Base-by-base conservation (phyloP, 2,888 invertebrate species). In the Andricus quercusramuli region DNA sequence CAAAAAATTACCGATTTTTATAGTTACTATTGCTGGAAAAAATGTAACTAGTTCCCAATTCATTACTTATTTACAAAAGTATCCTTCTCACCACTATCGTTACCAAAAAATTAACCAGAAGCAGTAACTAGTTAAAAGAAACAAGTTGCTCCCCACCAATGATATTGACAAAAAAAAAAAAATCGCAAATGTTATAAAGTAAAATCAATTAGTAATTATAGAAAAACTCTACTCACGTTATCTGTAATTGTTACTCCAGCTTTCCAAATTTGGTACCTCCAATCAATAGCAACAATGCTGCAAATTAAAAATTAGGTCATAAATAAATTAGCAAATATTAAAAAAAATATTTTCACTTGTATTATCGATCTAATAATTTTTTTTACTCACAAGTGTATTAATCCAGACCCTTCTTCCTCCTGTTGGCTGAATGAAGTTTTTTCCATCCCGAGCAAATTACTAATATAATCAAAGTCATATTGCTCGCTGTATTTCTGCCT, bases 181-280 rank as follows among this genome's bases (percentile, higher is more conserved):
- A 17, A 5, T 17, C 17, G 17, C 47, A 17, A 47, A 47, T 5
- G 17, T 17, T 17, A 47, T 47, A 47, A 17, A 47, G 0, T 47
- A 47, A 47, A 17, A 47, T 47, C 5, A 6, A 47, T 6, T 5
- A 64, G 64, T 44, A 79, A 64, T 68, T 29, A 41, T 80, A 44
- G 29, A 20, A 29, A 9, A 44, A 70, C 15, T 25, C 41, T 8
- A 83, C 94, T 93, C 93, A 96, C 96, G 93, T 99, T 98, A 93
- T 99, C 99, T 0, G 99, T 99, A 89, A 99, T 97, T 1, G 99
- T 99, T 8, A 99, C 99, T 0, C 99, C 99, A 32, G 98, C 98
- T 93, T 99, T 99, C 99, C 99, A 99, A 37, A 99, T 95, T 93
- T 99, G 98, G 93, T 99, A 99, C 87, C 98, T 96, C 98, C 99